These are phyloP conservation scores for Uropsilus gracilis DNA, from an alignment of 2,113 vertebrate species.

Conservation along the genomic window DNA sequence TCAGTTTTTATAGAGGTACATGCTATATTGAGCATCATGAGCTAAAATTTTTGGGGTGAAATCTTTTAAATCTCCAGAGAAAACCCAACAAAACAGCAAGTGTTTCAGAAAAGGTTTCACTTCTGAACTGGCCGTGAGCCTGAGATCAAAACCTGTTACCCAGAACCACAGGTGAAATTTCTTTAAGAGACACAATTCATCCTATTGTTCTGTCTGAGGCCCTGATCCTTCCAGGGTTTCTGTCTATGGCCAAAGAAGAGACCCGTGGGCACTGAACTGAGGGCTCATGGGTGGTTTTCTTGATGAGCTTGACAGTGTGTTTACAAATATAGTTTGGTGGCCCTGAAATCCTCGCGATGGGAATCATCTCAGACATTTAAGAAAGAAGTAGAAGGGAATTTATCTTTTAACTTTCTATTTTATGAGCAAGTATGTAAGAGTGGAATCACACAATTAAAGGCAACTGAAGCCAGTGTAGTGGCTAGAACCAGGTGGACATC, in stretches of 20 bases:
- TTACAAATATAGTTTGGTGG: neutral
- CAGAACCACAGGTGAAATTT: slow-evolving; percentile 13
- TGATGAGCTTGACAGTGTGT: neutral
- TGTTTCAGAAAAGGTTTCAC: slow-evolving; percentile 55
- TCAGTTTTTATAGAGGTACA: neutral
- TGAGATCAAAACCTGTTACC: slow-evolving; percentile 41
- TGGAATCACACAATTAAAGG: neutral
- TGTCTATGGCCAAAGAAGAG: neutral
- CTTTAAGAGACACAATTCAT: neutral
- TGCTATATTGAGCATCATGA: too few relatives aligned
- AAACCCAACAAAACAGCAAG: slow-evolving; percentile 29
- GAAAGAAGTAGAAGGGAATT: neutral
- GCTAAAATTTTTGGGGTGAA: neutral
- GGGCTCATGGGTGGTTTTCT: neutral
- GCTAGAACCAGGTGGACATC: neutral
- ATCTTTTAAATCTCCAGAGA: neutral
- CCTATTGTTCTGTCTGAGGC: slow-evolving; percentile 13
- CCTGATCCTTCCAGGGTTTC: neutral
- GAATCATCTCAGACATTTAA: neutral
- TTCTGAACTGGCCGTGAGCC: slow-evolving; percentile 46
- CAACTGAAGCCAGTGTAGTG: too few relatives aligned
- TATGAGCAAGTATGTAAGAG: neutral
- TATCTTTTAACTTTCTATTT: neutral
- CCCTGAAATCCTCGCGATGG: neutral
- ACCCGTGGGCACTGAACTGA: neutral